Base-by-base conservation (phyloP, 2,888 invertebrate species). In the Brenthis hecate region DNA sequence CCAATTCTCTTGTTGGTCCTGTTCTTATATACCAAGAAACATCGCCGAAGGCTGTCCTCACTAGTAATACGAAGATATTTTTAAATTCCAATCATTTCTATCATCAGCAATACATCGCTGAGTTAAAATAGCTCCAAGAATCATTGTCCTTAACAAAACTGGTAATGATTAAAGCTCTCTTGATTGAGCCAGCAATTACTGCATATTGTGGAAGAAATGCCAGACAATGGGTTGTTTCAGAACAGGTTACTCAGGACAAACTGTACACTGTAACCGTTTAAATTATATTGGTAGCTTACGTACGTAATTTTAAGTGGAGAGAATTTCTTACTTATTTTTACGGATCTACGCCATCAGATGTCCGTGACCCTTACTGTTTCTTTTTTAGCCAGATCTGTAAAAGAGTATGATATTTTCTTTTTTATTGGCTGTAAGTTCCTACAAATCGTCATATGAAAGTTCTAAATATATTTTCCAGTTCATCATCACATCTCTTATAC, bases 11-110 rank as follows among this genome's bases (percentile, higher is more conserved):
- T n/a, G 48, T 64, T 65, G 36, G 56, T 61, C 70, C 55, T 63
- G 55, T 63, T 56, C 72, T 66, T 57, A 68, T 58, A 47, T 66
- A 62, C 71, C 51, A 68, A 65, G 65, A 60, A 66, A 69, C 60
- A 58, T 72, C 63, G 69, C 69, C 72, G 13, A 58, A 32, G 72
- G 72, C 71, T 56, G 65, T 60, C 69, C 50, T 56, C 62, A 72
- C 64, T 69, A 69, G 61, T 71, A 62, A 69, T 67, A 54, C 57
- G 43, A 23, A 69, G 65, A 57, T 67, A 72, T 70, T 69, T 72
- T 72, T 65, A 72, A 67, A 67, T 67, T 67, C 66, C 68, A 65
- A 56, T 19, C 65, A 65, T 61, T 70, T 70, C 60, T 57, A 54
- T 65, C 61, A 72, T 69, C 64, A 56, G 48, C 47, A 53, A 61